These are phyloP conservation scores for Lethrus apterus DNA, from an alignment of 1,140 invertebrate genomes.

Conservation along the genomic window DNA sequence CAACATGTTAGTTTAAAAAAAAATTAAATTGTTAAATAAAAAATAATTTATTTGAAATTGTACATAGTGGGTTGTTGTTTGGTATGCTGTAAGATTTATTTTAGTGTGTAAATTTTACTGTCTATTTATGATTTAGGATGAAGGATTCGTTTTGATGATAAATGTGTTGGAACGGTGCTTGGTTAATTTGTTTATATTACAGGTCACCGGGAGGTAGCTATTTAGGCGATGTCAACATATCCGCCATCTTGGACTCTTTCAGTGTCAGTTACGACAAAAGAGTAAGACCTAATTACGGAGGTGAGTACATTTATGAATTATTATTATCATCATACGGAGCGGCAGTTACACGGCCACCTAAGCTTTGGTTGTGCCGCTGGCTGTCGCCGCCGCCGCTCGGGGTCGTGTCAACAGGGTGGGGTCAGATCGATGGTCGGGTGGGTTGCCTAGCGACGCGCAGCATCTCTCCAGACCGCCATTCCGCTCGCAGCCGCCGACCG, in stretches of 20 bases:
- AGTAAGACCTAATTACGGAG: slow-evolving; percentile 96
- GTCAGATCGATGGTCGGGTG: slow-evolving; percentile 18
- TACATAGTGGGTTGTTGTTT: too few relatives aligned
- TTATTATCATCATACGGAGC: slow-evolving; percentile 4
- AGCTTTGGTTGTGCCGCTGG: slow-evolving; percentile 17
- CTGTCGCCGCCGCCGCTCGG: slow-evolving; percentile 16
- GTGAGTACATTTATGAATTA: slow-evolving; percentile 54
- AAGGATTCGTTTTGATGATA: too few relatives aligned
- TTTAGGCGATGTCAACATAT: slow-evolving; percentile 85
- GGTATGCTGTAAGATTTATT: too few relatives aligned
- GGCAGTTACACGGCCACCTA: slow-evolving; percentile 23
- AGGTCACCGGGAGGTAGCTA: slow-evolving; percentile 56
- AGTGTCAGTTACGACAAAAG: slow-evolving; percentile 94
- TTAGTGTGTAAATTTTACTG: too few relatives aligned
- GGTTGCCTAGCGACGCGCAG: slow-evolving; percentile 30
- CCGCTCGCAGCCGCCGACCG: slow-evolving; percentile 28
- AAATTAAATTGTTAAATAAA: too few relatives aligned
- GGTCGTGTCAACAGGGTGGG: slow-evolving; percentile 15
- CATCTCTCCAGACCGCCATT: slow-evolving; percentile 37
- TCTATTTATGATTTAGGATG: too few relatives aligned
- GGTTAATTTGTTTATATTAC: slow-evolving; percentile 16
- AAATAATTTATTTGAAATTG: too few relatives aligned
- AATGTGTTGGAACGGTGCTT: too few relatives aligned
- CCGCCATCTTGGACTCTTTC: slow-evolving; percentile 85
- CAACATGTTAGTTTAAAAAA: too few relatives aligned